These are phyloP conservation scores for Arctia plantaginis DNA, from an alignment of 2,888 invertebrate species.

Conservation along the genomic window DNA sequence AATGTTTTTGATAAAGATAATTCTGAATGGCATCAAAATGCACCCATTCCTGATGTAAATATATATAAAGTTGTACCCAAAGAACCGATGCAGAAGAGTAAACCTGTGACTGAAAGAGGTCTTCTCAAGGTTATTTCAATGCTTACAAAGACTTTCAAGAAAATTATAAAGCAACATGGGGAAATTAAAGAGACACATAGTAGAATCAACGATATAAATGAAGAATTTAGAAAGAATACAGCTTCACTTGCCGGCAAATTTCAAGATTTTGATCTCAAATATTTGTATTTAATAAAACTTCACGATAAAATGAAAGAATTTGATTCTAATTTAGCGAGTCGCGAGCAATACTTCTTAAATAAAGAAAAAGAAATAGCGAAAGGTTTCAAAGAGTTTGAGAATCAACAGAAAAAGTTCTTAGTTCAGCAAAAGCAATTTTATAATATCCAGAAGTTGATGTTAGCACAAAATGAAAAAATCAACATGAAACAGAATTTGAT, in stretches of 20 bases:
- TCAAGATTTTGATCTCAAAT: constrained; percentile 72
- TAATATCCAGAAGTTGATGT: constrained; percentile 74
- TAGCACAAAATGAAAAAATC: constrained; percentile 78
- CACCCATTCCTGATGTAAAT: constrained; percentile 57
- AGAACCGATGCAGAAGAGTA: constrained; percentile 53
- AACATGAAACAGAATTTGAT: constrained; percentile 74
- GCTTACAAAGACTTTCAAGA: constrained; percentile 78
- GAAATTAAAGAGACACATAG: constrained; percentile 72
- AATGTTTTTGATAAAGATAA: constrained; percentile 65
- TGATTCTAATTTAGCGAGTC: constrained; percentile 59
- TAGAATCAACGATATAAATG: constrained; percentile 62
- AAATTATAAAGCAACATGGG: constrained; percentile 75
- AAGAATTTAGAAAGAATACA: constrained; percentile 65
- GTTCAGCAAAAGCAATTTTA: constrained; percentile 77
- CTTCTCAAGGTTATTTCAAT: constrained; percentile 75
- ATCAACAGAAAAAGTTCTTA: constrained; percentile 76
- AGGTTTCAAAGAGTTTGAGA: constrained; percentile 73
- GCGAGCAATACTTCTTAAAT: constrained; percentile 61
- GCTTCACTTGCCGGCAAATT: constrained; percentile 61
- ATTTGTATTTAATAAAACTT: constrained; percentile 61
- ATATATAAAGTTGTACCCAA: constrained; percentile 67
- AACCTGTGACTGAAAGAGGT: constrained; percentile 71
- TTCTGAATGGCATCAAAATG: constrained; percentile 65
- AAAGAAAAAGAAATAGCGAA: constrained; percentile 68
- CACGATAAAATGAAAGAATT: constrained; percentile 64